phyloP scores from a whole-genome alignment of 2,888 invertebrate genomes.

The Notodonta dromedarius region DNA sequence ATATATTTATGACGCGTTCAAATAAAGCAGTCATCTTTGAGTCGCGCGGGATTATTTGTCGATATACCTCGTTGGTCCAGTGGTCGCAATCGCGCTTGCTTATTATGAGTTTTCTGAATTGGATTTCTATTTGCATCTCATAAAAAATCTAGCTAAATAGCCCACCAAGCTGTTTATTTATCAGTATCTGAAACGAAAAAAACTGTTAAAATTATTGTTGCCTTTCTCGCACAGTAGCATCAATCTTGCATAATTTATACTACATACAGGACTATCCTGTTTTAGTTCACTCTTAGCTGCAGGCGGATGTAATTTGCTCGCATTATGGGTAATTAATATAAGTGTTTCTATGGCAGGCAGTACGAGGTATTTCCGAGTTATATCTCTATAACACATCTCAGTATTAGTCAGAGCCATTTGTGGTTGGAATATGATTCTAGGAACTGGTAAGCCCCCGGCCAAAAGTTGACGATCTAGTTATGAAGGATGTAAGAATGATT shows the following conservation, averaged over 20 bases:
- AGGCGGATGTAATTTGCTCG: slow-evolving; percentile 56
- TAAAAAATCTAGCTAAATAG: too few relatives aligned
- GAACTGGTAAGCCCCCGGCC: slow-evolving; percentile 30
- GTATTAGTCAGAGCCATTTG: slow-evolving; percentile 52
- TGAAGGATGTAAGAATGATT: slow-evolving; percentile 34
- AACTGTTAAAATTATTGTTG: neutral
- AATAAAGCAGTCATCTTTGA: too few relatives aligned
- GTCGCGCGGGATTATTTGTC: too few relatives aligned
- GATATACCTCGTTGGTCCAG: too few relatives aligned
- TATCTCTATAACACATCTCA: slow-evolving; percentile 54
- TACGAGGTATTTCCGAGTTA: slow-evolving; percentile 47
- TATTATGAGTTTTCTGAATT: too few relatives aligned
- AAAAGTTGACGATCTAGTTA: slow-evolving; percentile 39
- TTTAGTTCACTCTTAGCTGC: slow-evolving; percentile 10
- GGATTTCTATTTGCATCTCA: too few relatives aligned
- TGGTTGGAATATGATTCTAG: slow-evolving; percentile 40
- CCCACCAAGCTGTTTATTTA: too few relatives aligned
- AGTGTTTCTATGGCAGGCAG: slow-evolving; percentile 41
- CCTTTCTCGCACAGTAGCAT: too few relatives aligned
- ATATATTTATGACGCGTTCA: too few relatives aligned
- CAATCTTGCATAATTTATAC: neutral
- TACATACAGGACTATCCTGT: slow-evolving; percentile 15
- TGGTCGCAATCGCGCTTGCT: too few relatives aligned
- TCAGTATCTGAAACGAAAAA: too few relatives aligned
- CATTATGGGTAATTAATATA: slow-evolving; percentile 59